phyloP scores from a whole-genome alignment of 2,888 invertebrate species.

The Geotrupes spiniger region DNA sequence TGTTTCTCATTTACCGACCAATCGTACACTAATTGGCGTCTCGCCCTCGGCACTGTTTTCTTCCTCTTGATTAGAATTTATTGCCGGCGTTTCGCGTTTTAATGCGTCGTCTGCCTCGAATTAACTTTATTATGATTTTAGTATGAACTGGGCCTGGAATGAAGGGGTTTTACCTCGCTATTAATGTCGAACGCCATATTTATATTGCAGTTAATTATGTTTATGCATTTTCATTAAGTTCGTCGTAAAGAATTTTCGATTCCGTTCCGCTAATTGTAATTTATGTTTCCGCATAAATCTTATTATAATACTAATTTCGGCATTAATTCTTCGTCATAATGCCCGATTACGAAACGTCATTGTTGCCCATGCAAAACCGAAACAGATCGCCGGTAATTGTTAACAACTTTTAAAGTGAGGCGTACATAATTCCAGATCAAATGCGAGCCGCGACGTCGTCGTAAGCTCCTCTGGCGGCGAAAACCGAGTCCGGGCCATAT shows the following conservation, averaged over 20 bases:
- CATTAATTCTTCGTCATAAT: too few species aligned
- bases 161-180: slow-evolving; percentile 7
- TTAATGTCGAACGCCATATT: slow-evolving; percentile 14
- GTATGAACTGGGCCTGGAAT: slow-evolving; percentile 24
- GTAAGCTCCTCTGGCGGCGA: too few species aligned
- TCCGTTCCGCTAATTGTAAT: slow-evolving; percentile 12
- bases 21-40: slow-evolving; percentile 40
- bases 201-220: slow-evolving; percentile 24
- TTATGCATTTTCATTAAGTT: slow-evolving; percentile 20
- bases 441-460: too few species aligned
- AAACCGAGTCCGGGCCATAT: too few species aligned
- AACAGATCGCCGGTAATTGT: too few species aligned
- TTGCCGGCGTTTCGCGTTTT: slow-evolving; percentile 37
- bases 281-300: slow-evolving; percentile 16
- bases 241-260: background rate
- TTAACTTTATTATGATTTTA: slow-evolving; percentile 42
- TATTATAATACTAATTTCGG: too few species aligned
- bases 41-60: slow-evolving; percentile 34
- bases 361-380: too few species aligned
- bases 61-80: slow-evolving; percentile 42
- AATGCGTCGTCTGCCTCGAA: slow-evolving; percentile 40
- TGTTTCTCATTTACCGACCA: slow-evolving; percentile 31
- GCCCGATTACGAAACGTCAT: too few species aligned
- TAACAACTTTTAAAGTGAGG: too few species aligned
- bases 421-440: too few species aligned